Base-by-base conservation (phyloP, 2,888 invertebrate genomes). In the Troides aeacus region DNA sequence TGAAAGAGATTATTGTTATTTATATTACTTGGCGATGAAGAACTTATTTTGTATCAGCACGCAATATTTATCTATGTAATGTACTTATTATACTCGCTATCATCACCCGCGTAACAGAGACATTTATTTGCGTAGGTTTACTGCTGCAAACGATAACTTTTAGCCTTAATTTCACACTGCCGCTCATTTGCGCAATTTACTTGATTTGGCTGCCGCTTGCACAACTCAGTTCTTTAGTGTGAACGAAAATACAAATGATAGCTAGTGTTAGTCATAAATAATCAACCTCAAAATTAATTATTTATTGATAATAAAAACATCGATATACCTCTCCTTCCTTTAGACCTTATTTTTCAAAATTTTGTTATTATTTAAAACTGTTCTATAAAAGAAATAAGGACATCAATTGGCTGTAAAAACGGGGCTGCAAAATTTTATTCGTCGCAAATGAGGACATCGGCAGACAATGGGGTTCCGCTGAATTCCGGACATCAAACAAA, bases 401-500 rank as follows among this genome's bases (percentile, higher is more conserved):
- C 15, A 17, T 18, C 53, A 53, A 53, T 53, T 53, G 53, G 53
- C 53, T n/a, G n/a, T 53, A n/a, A 53, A 53, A 53, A 53, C 6
- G n/a, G 53, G 53, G 18, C 53, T 53, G 18, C 5, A 53, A 53
- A 53, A 53, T 53, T n/a, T 18, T n/a, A n/a, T 15, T 58, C 57
- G 21, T 86, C 82, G 76, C 90, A 86, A 66, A 87, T 78, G 75
- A 83, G 85, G 64, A 81, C 75, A 65, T 78, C 72, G 70, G 79
- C 74, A 69, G 78, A 76, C 63, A 78, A 74, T 42, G 79, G 73
- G 57, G 74, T 61, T 12, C 2, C 30, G 12, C 66, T 8, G 72
- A 65, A 61, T 59, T 61, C 30, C 66, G 53, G 53, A 30, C 63
- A 10, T 21, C 62, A 50, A n/a, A 23, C 21, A 1, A 58, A 61